Evolutionary conservation across 2,797 vertebrate genomes (phyloP).

Genomic region (Macropus fuliginosus): DNA sequence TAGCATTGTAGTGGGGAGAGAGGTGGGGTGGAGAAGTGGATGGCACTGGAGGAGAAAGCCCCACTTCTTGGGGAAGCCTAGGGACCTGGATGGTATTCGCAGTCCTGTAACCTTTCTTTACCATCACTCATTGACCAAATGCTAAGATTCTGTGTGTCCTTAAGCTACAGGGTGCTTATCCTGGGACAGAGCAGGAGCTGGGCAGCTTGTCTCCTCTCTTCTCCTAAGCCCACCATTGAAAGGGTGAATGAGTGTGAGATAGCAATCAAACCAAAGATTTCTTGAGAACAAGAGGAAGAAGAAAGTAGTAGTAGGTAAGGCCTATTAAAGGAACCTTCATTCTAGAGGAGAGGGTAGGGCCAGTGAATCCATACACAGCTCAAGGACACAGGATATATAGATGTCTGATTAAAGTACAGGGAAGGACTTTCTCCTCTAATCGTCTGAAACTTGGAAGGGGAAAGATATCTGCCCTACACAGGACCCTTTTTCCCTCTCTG

Average conservation of each 20-base stretch:
- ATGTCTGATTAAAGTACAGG: background rate
- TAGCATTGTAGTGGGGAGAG: background rate
- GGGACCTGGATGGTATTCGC: background rate
- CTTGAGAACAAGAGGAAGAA: background rate
- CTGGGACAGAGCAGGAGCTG: background rate
- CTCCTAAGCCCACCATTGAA: background rate
- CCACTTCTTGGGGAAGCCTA: constrained; percentile 43
- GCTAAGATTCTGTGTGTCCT: background rate
- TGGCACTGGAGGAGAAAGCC: constrained; percentile 37
- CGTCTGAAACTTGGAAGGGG: background rate
- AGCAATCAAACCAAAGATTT: background rate
- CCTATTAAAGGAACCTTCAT: background rate
- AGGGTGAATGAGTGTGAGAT: background rate
- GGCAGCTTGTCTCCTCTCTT: background rate
- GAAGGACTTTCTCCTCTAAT: background rate
- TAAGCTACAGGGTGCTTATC: background rate
- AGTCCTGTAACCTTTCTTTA: background rate
- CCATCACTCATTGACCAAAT: background rate
- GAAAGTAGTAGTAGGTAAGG: background rate
- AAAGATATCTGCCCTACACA: background rate
- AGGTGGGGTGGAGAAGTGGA: background rate
- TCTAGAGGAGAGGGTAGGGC: background rate
- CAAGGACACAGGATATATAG: background rate
- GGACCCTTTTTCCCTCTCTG: background rate
- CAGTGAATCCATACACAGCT: background rate